phyloP scores from a whole-genome alignment of 53 echinoderm and acorn worm genomes.

The Mesocentrotus franciscanus region DNA sequence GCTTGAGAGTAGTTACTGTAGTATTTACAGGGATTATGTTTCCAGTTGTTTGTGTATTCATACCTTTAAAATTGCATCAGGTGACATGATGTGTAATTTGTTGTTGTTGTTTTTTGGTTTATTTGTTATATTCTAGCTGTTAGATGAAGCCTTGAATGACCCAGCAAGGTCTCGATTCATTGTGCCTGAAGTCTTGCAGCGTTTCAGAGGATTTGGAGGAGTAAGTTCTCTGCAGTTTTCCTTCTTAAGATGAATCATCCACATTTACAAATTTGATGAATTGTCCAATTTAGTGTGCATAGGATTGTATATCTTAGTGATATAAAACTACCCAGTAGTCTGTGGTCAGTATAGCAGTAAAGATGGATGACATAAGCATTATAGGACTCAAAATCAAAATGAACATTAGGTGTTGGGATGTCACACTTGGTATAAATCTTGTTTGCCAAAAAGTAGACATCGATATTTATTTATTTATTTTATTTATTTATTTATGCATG shows the following conservation, averaged over 20 bases:
- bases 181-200: slow-evolving; percentile 80
- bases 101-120: neutral
- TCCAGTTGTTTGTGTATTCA: neutral
- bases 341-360: too few species aligned
- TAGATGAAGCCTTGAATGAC: slow-evolving; percentile 82
- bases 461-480: too few species aligned
- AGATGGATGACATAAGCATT: too few species aligned
- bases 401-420: too few species aligned
- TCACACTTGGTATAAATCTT: too few species aligned
- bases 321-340: too few species aligned
- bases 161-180: slow-evolving; percentile 77
- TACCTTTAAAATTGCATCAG: neutral
- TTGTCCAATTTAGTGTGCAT: neutral
- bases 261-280: neutral
- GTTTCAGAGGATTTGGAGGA: slow-evolving; percentile 93
- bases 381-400: too few species aligned
- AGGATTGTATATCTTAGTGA: neutral
- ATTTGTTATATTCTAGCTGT: slow-evolving; percentile 60
- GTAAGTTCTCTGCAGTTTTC: slow-evolving; percentile 13
- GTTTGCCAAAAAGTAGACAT: too few species aligned
- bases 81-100: neutral
- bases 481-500: too few species aligned
- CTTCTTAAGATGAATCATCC: neutral
- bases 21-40: neutral
- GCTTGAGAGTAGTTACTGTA: too few species aligned